Base-by-base conservation (phyloP, 2,797 vertebrate genomes). In the Chrosomus eos region DNA sequence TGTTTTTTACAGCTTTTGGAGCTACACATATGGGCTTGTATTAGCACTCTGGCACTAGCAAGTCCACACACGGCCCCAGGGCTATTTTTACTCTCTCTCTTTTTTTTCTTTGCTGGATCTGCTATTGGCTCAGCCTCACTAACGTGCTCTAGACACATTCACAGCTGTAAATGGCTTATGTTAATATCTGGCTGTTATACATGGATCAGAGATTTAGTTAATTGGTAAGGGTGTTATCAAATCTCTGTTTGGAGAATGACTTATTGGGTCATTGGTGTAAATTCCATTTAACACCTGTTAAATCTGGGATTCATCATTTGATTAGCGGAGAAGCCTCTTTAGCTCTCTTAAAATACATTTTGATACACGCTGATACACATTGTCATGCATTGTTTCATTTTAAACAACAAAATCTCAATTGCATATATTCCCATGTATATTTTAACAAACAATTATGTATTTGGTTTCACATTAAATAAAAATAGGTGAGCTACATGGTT, bases 11-110 rank as follows among this genome's bases (percentile, higher is more conserved):
- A 28, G 45, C 62, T n/a, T 83, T 79, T 60, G 21, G 19, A 11
- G 53, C 8, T 79, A 28, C 75, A 79, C 55, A 71, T 79, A 79
- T 79, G 75, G 75, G 13, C 67, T 62, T 84, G 43, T 31, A 45
- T 76, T 67, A 33, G 48, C 55, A 19, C 38, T 70, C 40, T 53
- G 43, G 31, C 68, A 85, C 40, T 80, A 64, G 55, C 40, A 64
- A 51, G 68, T 45, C 68, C 33, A 73, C 67, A 85, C 89, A 89
- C 81, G 90, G 82, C 90, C 86, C 86, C 45, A 28, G 33, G 58
- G 79, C 80, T 94, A 88, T 92, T 88, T 92, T 90, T 91, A 89
- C 87, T 82, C 45, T 84, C 76, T 88, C 64, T 60, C 83, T 48
- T 80, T 21, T 51, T 38, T 62, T 11, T 53, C 51, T 71, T 33